Evolutionary conservation across 2,113 vertebrate genomes (phyloP).

Genomic region (Odocoileus virginianus): DNA sequence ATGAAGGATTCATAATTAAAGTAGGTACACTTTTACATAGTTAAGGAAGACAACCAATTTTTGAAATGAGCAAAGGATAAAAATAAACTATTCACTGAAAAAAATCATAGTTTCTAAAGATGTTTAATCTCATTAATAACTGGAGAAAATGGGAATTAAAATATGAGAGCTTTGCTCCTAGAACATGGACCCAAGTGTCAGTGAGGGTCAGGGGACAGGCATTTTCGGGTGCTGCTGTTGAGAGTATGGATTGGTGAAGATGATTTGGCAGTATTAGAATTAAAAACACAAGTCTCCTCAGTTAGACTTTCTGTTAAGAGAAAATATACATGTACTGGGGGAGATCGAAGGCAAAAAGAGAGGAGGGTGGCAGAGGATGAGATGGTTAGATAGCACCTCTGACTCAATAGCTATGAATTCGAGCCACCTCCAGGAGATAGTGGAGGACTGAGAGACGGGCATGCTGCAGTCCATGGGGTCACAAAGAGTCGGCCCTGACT

Average conservation of each 20-base stretch:
- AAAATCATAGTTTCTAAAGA: neutral
- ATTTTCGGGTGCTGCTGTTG: neutral
- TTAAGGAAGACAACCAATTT: neutral
- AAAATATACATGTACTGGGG: neutral
- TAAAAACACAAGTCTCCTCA: neutral
- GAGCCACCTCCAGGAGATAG: neutral
- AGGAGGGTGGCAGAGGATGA: neutral
- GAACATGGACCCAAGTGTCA: neutral
- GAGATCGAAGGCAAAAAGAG: neutral
- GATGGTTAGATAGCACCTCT: neutral
- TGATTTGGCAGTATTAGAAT: neutral
- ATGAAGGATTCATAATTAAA: neutral
- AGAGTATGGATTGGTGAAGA: neutral
- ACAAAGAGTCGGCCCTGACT: neutral
- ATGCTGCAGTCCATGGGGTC: neutral
- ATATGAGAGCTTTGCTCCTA: neutral
- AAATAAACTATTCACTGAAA: neutral
- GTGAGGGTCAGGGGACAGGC: neutral
- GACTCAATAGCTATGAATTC: neutral
- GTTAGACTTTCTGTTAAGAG: neutral
- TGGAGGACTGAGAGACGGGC: neutral
- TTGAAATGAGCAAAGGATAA: neutral
- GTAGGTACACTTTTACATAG: neutral
- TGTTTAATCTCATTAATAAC: neutral
- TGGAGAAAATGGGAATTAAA: neutral